A percentile compares a stretch with the other conserved stretches of the same genome.
phyloP scores from a whole-genome alignment of 2,797 vertebrate species.

The Chelonia mydas region DNA sequence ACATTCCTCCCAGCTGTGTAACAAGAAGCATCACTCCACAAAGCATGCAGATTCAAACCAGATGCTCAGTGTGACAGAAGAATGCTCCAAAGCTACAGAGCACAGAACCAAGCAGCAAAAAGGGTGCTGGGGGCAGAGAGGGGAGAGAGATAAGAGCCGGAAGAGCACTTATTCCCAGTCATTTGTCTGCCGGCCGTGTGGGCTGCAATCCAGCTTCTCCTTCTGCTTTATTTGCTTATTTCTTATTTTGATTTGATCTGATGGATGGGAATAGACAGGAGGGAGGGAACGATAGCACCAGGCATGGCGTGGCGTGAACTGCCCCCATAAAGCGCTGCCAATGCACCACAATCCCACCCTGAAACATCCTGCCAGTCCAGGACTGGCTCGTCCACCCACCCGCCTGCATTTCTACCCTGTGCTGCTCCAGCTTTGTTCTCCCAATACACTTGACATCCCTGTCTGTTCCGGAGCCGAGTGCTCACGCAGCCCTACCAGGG shows the following conservation, averaged over 20 bases:
- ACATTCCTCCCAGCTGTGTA: neutral
- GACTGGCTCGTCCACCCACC: neutral
- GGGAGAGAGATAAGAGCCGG: neutral
- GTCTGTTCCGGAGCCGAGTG: too few species aligned
- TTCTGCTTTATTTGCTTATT: neutral
- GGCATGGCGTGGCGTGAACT: neutral
- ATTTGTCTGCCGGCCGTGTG: neutral
- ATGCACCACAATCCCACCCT: neutral
- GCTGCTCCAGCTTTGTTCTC: conserved; percentile 10
- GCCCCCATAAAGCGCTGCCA: neutral
- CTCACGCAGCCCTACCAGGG: neutral
- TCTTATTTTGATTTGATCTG: neutral
- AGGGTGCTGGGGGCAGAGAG: neutral
- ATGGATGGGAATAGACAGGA: conserved; percentile 3
- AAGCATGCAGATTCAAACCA: neutral
- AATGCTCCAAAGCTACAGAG: neutral
- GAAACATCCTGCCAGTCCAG: neutral
- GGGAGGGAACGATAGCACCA: neutral
- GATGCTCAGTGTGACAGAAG: neutral
- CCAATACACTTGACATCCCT: neutral
- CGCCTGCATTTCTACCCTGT: neutral
- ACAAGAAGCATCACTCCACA: neutral
- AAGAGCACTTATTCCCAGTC: neutral
- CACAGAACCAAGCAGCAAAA: neutral
- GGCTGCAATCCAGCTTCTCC: neutral